These are phyloP conservation scores for Pemphredon lugubris DNA, from an alignment of 2,888 invertebrate genomes.

Conservation along the genomic window DNA sequence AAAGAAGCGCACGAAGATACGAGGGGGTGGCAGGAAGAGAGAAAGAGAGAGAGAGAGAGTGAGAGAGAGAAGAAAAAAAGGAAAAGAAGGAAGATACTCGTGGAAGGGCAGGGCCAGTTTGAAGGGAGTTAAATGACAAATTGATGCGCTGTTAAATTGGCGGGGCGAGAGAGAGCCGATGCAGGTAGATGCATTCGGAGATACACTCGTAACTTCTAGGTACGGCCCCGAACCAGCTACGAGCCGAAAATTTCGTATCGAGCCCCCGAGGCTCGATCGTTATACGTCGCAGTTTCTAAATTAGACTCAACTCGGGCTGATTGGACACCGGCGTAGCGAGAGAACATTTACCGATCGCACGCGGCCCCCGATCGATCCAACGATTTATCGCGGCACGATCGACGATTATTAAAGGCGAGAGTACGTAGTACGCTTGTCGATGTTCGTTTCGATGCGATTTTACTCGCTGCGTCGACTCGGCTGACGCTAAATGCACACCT, in stretches of 20 bases:
- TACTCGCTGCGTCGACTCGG: slow-evolving; percentile 12
- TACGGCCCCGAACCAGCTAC: slow-evolving; percentile 48
- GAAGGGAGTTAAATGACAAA: slow-evolving; percentile 59
- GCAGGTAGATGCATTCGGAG: slow-evolving; percentile 60
- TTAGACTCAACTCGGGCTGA: slow-evolving; percentile 63
- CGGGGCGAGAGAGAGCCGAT: slow-evolving; percentile 47
- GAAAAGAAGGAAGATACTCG: no score
- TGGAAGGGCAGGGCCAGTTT: slow-evolving; percentile 6
- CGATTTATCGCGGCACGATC: slow-evolving; percentile 59
- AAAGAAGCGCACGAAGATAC: neutral
- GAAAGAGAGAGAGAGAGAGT: neutral
- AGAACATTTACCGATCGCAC: slow-evolving; percentile 39
- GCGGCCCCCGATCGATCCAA: slow-evolving; percentile 24
- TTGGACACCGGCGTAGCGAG: slow-evolving; percentile 49
- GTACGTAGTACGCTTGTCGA: slow-evolving; percentile 24
- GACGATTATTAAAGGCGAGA: slow-evolving; percentile 51
- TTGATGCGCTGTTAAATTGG: slow-evolving; percentile 61
- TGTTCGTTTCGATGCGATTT: slow-evolving; percentile 18
- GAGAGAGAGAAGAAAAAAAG: no score
- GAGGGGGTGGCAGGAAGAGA: no score
- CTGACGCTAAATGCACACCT: slow-evolving; percentile 29
- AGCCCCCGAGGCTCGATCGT: slow-evolving; percentile 59
- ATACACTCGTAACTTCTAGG: slow-evolving; percentile 61
- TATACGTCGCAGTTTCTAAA: slow-evolving; percentile 63
- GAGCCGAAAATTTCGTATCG: no score